Evolutionary conservation across 2,888 invertebrate genomes (phyloP).

Genomic region (Onchidella celtica): DNA sequence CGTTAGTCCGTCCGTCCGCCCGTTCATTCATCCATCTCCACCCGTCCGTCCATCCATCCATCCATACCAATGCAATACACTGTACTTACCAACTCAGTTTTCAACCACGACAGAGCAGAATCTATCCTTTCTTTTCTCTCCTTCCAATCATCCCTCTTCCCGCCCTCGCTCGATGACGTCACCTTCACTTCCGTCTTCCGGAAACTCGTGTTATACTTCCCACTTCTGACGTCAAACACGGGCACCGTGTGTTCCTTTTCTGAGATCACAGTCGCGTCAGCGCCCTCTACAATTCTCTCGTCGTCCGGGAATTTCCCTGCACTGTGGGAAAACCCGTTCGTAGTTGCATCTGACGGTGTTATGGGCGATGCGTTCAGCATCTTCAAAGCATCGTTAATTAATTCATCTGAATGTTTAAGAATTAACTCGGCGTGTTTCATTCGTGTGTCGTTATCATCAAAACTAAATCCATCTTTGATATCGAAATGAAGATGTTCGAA

Average conservation of each 20-base stretch:
- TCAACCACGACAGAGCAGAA: constrained; percentile 57
- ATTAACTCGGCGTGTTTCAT: constrained; percentile 35
- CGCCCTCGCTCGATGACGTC: neutral
- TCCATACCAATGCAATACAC: no score
- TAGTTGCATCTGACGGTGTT: neutral
- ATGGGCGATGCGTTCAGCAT: constrained; percentile 3
- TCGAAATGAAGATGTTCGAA: constrained; percentile 28
- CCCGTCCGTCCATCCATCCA: no score
- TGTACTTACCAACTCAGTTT: constrained; percentile 49
- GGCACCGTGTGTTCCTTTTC: constrained; percentile 25
- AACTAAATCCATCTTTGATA: constrained; percentile 19
- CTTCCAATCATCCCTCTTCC: constrained; percentile 50
- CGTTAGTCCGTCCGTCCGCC: no score
- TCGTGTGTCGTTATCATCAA: constrained; percentile 18
- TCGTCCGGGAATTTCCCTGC: neutral
- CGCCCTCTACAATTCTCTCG: constrained; percentile 15
- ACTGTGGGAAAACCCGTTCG: neutral
- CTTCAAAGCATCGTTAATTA: constrained; percentile 42
- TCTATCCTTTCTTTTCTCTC: constrained; percentile 61
- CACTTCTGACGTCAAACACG: constrained; percentile 13
- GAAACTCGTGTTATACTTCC: constrained; percentile 5
- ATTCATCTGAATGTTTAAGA: constrained; percentile 37
- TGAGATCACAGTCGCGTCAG: neutral
- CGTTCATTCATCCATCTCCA: no score
- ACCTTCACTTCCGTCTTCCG: neutral